Evolutionary conservation across 1,140 invertebrate species (phyloP).

Genomic region (Ladona fulva): DNA sequence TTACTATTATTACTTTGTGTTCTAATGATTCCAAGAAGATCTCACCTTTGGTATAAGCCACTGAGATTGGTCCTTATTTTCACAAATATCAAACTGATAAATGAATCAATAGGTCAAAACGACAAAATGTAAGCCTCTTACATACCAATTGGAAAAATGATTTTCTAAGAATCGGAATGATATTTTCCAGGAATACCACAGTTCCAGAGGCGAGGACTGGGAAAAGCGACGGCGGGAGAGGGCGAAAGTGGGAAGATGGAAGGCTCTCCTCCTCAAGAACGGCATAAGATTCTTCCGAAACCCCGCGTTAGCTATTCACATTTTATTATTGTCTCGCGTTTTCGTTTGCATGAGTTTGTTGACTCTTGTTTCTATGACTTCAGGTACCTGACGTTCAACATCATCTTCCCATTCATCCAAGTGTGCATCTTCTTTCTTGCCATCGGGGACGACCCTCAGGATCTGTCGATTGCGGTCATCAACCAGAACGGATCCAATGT

Average conservation of each 20-base stretch:
- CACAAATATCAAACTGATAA: too few relatives aligned
- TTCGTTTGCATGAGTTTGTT: too few relatives aligned
- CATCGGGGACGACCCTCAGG: slow-evolving; percentile 65
- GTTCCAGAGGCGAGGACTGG: neutral
- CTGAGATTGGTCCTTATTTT: too few relatives aligned
- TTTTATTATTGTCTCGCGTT: neutral
- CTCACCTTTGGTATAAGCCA: too few relatives aligned
- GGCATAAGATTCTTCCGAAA: neutral
- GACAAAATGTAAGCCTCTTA: too few relatives aligned
- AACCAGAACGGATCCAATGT: slow-evolving; percentile 51
- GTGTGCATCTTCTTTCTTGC: slow-evolving; percentile 67
- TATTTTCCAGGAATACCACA: too few relatives aligned
- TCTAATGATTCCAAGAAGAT: too few relatives aligned
- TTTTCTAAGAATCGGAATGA: too few relatives aligned
- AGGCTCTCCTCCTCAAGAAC: neutral
- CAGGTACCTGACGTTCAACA: neutral
- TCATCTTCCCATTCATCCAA: slow-evolving; percentile 72
- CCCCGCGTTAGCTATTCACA: neutral
- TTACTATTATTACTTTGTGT: too few relatives aligned
- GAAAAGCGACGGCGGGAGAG: neutral
- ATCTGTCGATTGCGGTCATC: slow-evolving; percentile 63
- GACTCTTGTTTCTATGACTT: neutral
- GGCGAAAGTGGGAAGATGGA: neutral
- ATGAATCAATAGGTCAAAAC: too few relatives aligned
- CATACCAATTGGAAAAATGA: too few relatives aligned